Evolutionary conservation across 2,797 vertebrate genomes (phyloP).

Genomic region (Centroberyx gerrardi): DNA sequence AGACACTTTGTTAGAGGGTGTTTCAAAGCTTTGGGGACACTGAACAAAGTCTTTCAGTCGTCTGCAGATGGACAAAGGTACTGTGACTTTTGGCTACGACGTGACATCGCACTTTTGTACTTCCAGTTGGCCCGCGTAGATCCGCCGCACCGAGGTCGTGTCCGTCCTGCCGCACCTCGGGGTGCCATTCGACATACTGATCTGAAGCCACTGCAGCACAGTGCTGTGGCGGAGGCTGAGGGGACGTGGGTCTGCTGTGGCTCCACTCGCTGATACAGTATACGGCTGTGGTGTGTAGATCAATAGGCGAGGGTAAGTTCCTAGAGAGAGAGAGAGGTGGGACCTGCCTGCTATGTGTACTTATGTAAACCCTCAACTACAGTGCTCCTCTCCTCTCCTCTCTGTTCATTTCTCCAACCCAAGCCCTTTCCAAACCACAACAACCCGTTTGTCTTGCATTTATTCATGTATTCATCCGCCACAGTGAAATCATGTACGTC

Average conservation of each 20-base stretch:
- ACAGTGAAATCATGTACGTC: conserved; percentile 18
- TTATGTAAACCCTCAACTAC: not conserved
- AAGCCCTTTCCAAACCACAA: too few relatives aligned
- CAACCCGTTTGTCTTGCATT: not conserved
- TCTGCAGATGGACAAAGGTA: too few relatives aligned
- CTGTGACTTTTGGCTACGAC: not conserved
- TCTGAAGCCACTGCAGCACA: conserved; percentile 39
- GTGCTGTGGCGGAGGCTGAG: conserved; percentile 18
- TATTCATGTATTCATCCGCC: conserved; percentile 32
- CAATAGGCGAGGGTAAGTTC: conserved; percentile 47
- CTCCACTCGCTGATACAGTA: conserved; percentile 68
- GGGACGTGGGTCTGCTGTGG: conserved; percentile 40
- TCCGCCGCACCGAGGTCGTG: conserved; percentile 32
- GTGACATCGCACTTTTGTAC: conserved; percentile 14
- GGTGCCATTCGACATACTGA: conserved; percentile 11
- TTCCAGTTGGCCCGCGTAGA: conserved; percentile 45
- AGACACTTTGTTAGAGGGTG: too few relatives aligned
- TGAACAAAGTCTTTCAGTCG: too few relatives aligned
- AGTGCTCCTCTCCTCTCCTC: not conserved
- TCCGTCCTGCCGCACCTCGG: conserved; percentile 21
- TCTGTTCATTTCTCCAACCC: too few relatives aligned
- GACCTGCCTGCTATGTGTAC: not conserved
- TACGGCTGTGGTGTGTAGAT: conserved; percentile 65
- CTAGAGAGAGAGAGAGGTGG: too few relatives aligned
- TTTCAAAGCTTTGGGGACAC: too few relatives aligned